Base-by-base conservation (phyloP, 2,797 vertebrate genomes). In the Poecilia picta region DNA sequence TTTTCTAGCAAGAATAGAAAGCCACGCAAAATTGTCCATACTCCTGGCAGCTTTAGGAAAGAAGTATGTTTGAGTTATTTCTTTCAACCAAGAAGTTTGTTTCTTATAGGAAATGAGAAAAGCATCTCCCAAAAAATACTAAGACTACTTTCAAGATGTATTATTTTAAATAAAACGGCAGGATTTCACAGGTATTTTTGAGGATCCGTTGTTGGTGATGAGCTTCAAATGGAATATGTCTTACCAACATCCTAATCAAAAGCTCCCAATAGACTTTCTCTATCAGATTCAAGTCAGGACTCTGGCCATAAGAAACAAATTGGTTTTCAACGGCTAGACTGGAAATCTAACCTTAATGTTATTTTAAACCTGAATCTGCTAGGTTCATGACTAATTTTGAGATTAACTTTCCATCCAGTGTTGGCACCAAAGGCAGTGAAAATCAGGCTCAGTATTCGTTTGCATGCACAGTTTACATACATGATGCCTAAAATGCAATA, bases 21-120 rank as follows among this genome's bases (percentile, higher is more conserved):
- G 57, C 13, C 15, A 18, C 59, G 0, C 59, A 62, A 62, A 33
- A 33, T 59, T 59, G n/a, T 59, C 25, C 55, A 31, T 31, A 59
- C 12, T 28, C 11, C n/a, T 59, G 12, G n/a, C n/a, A 59, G 25
- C 12, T 59, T 59, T 28, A 59, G n/a, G 1, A 31, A 59, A 31
- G 55, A 31, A 59, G 31, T 59, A 59, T 59, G 55, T 59, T 59
- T 59, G 55, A 59, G 55, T 59, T 59, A 59, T 59, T 15, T 59
- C 11, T 28, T 31, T 59, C 11, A 59, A 28, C 11, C 5, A 59
- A 59, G 55, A 59, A 59, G 55, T 59, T 59, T 59, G 11, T n/a
- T 57, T 57, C n/a, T 57, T 12, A 57, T 59, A 13, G 55, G n/a
- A 59, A 13, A 28, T 31, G n/a, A 59, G 55, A 28, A 59, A 31